Evolutionary conservation across 2,113 vertebrate species (phyloP), one percentile per base, ranked within the genome.

Genomic region (Tautogolabrus adspersus): DNA sequence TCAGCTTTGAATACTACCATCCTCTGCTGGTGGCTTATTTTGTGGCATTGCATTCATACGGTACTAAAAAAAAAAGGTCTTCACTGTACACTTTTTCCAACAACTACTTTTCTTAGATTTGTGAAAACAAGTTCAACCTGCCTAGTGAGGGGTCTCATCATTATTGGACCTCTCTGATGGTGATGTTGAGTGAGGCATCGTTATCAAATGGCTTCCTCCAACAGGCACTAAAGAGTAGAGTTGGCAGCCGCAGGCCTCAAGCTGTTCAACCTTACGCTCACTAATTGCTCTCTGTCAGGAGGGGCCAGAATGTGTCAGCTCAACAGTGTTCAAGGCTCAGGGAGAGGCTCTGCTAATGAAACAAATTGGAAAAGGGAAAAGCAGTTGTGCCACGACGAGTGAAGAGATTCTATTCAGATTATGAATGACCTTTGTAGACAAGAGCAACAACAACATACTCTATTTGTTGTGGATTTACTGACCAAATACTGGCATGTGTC

Each of bases 281-380:
- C 83, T 93, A 93, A 93, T 91, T 90, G 85, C 83, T 86, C 84
- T 81, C 79, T 79, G 84, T 89, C 84, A 90, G 70, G 52, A 82
- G 49, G 82, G 80, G 75, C 80, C 76, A 79, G 63, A 65, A 64
- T 76, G 74, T 85, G 87, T 90, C 87, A 65, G 72, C 52, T 80
- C 62, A 73, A 69, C 66, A 70, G 83, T 79, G 82, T 85, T 86
- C 76, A 87, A 81, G 81, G 72, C 77, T 82, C 82, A 65, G 62
- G 7, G 56, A 84, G 69, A 51, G 77, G 63, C 71, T 54, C 0
- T 47, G 23, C 16, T 75, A 78, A 85, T 84, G 72, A 52, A 75
- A 79, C 38, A 54, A n/a, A 63, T 64, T 81, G 40, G 58, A 71
- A 59, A 26, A 60, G 40, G 49, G 15, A 22, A 77, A 56, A 70